These are phyloP conservation scores for Tipula vernalis DNA, from an alignment of 2,888 invertebrate species.

Conservation along the genomic window DNA sequence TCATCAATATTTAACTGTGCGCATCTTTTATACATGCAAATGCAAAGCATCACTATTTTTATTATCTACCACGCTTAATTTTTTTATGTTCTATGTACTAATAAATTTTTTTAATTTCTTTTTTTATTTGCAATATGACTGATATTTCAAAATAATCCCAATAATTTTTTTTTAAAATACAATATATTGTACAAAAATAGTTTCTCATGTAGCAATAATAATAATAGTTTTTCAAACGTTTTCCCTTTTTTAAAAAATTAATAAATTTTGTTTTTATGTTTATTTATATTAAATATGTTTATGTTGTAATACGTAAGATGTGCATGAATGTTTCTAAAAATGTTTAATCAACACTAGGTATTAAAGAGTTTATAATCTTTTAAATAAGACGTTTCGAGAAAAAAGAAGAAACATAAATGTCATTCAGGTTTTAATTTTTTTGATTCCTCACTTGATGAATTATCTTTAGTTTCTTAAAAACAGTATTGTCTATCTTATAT, in stretches of 20 bases:
- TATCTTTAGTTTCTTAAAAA: background rate
- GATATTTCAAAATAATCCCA: background rate
- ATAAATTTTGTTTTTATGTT: background rate
- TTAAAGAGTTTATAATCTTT: background rate
- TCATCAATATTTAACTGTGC: background rate
- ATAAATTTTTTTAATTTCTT: background rate
- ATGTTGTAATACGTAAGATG: background rate
- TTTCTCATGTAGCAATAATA: background rate
- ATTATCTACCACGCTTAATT: background rate
- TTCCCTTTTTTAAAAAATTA: background rate
- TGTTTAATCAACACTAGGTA: background rate
- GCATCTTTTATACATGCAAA: background rate
- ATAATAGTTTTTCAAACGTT: background rate
- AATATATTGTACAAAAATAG: background rate
- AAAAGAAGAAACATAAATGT: background rate
- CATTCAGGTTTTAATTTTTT: background rate
- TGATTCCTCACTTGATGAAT: background rate
- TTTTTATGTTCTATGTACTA: background rate
- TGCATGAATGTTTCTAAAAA: background rate
- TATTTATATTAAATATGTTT: background rate
- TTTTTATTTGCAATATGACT: background rate
- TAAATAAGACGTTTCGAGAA: background rate
- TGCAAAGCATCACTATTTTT: background rate
- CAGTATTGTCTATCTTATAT: background rate
- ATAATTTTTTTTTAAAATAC: background rate